These are phyloP conservation scores for Clinocottus analis DNA, from an alignment of 2,113 vertebrate species.

Conservation along the genomic window DNA sequence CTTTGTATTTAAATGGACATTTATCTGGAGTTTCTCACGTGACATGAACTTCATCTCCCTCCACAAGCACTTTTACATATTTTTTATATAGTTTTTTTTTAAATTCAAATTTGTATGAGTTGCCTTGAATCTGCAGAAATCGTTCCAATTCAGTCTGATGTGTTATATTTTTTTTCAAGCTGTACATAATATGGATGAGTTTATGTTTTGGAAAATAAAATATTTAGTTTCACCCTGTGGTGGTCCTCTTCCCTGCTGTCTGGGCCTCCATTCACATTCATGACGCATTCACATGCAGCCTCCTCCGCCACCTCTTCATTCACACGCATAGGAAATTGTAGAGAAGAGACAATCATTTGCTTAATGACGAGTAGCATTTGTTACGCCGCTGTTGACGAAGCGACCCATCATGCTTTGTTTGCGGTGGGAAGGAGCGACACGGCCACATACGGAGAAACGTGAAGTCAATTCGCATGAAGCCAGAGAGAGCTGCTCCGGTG, in stretches of 20 bases:
- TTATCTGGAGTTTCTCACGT: constrained; percentile 35
- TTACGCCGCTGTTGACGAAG: constrained; percentile 31
- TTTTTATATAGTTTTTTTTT: constrained; percentile 73
- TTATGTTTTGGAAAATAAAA: constrained; percentile 79
- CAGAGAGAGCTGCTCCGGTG: constrained; percentile 3
- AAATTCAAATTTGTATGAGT: constrained; percentile 50
- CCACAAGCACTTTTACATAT: constrained; percentile 81
- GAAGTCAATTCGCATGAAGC: constrained; percentile 40
- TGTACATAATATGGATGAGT: constrained; percentile 78
- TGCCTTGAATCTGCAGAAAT: constrained; percentile 5
- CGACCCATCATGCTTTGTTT: constrained; percentile 57
- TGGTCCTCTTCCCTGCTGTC: constrained; percentile 9
- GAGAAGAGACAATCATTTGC: constrained; percentile 59
- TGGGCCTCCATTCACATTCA: constrained; percentile 24
- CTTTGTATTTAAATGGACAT: constrained; percentile 77
- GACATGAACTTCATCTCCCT: constrained; percentile 19
- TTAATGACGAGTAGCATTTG: constrained; percentile 63
- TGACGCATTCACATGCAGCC: constrained; percentile 32
- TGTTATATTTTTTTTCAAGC: constrained; percentile 71
- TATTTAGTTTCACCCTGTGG: constrained; percentile 68
- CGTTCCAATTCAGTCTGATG: constrained; percentile 46
- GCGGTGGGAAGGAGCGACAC: constrained; percentile 53
- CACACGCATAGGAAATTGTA: constrained; percentile 54
- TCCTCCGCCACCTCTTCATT: constrained; percentile 49
- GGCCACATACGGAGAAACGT: constrained; percentile 55